These are phyloP conservation scores for Alitta virens DNA, from an alignment of 2,888 invertebrate genomes.

Conservation along the genomic window DNA sequence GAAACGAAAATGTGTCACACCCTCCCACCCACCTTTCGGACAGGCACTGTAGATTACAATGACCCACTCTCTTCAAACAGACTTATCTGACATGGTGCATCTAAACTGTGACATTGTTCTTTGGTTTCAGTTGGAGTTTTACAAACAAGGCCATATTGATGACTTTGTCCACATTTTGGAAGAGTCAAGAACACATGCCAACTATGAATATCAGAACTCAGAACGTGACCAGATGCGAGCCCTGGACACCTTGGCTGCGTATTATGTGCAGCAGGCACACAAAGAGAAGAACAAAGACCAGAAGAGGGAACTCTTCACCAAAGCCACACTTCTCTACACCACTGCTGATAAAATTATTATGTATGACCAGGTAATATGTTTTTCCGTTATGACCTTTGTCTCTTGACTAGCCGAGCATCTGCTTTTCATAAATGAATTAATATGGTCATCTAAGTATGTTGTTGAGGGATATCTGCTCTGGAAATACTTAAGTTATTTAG, in stretches of 20 bases:
- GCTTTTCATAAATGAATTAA: too few species aligned
- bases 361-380: constrained; percentile 93
- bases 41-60: too few species aligned
- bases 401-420: too few species aligned
- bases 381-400: too few species aligned
- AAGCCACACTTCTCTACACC: constrained; percentile 92
- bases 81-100: too few species aligned
- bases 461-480: not conserved
- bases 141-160: constrained; percentile 86
- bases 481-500: not conserved
- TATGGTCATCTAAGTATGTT: too few species aligned
- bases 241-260: constrained; percentile 95
- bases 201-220: constrained; percentile 66
- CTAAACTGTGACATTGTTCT: too few species aligned
- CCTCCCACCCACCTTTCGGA: too few species aligned
- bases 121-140: constrained; percentile 92
- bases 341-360: constrained; percentile 99
- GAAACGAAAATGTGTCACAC: too few species aligned
- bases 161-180: constrained; percentile 95
- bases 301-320: constrained; percentile 83
- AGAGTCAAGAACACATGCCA: constrained; percentile 67
- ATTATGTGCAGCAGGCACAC: constrained; percentile 84
- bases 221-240: constrained; percentile 98
- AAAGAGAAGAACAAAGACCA: constrained; percentile 92
- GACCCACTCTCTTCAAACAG: too few species aligned